Conservation (phyloP, 2,113 vertebrate species). For the Neofelis nebulosa region DNA sequence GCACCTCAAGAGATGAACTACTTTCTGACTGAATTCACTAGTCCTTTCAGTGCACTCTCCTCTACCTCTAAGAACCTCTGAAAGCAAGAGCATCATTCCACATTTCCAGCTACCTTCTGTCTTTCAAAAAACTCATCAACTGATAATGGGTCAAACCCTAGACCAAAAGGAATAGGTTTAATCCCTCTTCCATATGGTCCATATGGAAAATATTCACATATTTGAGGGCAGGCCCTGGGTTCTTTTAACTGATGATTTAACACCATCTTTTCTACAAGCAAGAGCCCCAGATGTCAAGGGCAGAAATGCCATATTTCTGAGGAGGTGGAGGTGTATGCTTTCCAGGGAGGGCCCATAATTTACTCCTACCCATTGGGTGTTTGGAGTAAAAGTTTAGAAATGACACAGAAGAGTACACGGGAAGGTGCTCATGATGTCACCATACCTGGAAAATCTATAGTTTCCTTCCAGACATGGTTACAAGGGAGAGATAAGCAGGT, state of each 20-base stretch:
- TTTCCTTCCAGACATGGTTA: neutral
- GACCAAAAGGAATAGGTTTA: neutral
- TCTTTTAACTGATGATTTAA: neutral
- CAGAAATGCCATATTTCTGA: neutral
- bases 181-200: neutral
- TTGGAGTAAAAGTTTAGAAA: neutral
- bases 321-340: neutral
- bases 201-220: neutral
- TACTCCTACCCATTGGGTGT: neutral
- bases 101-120: neutral
- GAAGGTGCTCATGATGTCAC: neutral
- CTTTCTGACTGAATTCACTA: neutral
- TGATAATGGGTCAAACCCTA: neutral
- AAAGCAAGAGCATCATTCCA: neutral
- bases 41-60: neutral
- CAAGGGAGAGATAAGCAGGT: fast-evolving
- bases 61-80: neutral
- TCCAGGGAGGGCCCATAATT: neutral
- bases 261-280: neutral
- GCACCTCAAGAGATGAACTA: neutral
- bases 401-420: neutral
- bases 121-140: neutral
- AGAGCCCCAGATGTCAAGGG: too few relatives aligned
- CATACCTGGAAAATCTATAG: neutral
- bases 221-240: too few relatives aligned